Evolutionary conservation across 1,140 invertebrate genomes (phyloP).

Genomic region (honey bee (Apis mellifera)): Amel_HAv3.1 CM009943.2:4657001-4657500

Average conservation of each 20-base stretch:
- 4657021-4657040: constrained; percentile 43
- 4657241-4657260: background rate
- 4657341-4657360: background rate
- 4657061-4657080: too few relatives aligned
- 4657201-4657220: too few relatives aligned
- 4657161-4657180: too few relatives aligned
- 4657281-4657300: constrained; percentile 37
- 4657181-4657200: too few relatives aligned
- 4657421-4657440: background rate
- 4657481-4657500: background rate
- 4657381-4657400: background rate
- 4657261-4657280: background rate
- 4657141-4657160: too few relatives aligned
- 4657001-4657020: constrained; percentile 44
- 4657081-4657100: too few relatives aligned
- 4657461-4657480: background rate
- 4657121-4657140: too few relatives aligned
- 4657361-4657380: too few relatives aligned
- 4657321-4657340: constrained; percentile 24
- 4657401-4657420: constrained; percentile 5
- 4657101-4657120: too few relatives aligned
- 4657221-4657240: too few relatives aligned
- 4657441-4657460: background rate
- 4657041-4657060: constrained; percentile 14
- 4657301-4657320: constrained; percentile 35